Evolutionary conservation across 2,113 vertebrate genomes (phyloP).

Genomic region (Ginglymostoma cirratum): DNA sequence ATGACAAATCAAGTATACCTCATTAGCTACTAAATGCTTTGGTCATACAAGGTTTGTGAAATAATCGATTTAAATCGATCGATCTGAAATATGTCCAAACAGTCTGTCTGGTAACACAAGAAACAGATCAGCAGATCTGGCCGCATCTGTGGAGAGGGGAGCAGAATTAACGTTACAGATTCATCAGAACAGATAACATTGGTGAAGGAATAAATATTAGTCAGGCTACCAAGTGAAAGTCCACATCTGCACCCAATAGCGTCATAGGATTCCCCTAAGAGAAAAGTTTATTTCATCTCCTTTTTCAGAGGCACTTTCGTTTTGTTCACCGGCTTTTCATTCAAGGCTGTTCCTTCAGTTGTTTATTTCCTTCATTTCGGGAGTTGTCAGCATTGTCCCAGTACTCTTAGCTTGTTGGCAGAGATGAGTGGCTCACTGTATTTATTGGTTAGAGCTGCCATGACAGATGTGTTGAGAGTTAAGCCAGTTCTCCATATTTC

Average conservation of each 20-base stretch:
- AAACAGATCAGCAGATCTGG: too few species aligned
- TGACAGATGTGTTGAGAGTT: background rate
- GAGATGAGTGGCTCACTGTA: background rate
- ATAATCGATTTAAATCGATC: too few species aligned
- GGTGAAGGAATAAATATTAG: too few species aligned
- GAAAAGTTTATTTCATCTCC: background rate
- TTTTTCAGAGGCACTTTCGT: background rate
- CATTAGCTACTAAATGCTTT: background rate
- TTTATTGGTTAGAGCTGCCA: background rate
- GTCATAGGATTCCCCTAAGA: background rate
- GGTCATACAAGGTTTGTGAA: background rate
- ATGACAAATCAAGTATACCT: background rate
- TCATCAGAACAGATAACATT: too few species aligned
- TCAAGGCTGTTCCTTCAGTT: background rate
- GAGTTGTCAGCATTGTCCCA: background rate
- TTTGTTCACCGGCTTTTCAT: background rate
- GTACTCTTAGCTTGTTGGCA: background rate
- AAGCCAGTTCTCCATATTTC: background rate
- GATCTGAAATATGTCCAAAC: too few species aligned
- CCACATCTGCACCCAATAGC: too few species aligned
- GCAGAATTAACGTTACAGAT: too few species aligned
- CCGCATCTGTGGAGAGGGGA: too few species aligned
- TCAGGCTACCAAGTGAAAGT: too few species aligned
- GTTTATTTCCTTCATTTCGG: background rate
- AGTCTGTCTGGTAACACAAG: too few species aligned